Evolutionary conservation across 2,113 vertebrate genomes (phyloP).

Genomic region (Tyto alba): DNA sequence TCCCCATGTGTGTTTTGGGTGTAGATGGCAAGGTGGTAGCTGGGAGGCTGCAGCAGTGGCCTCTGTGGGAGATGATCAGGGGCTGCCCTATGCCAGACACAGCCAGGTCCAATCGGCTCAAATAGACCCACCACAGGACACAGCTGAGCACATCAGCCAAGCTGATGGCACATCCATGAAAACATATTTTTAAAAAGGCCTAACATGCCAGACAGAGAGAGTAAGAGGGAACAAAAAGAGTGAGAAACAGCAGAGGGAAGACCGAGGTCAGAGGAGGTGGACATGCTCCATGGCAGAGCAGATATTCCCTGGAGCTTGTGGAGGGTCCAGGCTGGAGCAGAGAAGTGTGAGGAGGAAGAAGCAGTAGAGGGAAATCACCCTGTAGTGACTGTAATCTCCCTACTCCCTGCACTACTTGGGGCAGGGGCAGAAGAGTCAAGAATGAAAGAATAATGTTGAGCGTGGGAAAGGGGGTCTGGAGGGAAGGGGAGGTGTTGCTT

Average conservation of each 20-base stretch:
- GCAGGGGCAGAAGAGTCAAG: background rate
- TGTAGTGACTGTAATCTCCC: accelerated
- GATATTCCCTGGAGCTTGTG: background rate
- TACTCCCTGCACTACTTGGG: background rate
- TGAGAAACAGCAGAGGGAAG: background rate
- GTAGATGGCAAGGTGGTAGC: background rate
- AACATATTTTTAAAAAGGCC: background rate
- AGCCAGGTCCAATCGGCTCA: background rate
- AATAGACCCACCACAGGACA: background rate
- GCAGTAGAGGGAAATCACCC: background rate
- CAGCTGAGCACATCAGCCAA: background rate
- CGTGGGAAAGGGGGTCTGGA: accelerated
- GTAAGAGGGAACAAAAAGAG: background rate
- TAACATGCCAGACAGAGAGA: background rate
- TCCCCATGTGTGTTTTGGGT: background rate
- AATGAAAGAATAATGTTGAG: background rate
- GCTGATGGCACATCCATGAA: background rate
- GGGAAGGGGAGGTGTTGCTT: background rate
- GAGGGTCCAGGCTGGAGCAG: background rate
- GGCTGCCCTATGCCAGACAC: background rate
- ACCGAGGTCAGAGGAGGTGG: background rate
- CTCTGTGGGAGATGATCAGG: background rate
- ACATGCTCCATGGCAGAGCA: background rate
- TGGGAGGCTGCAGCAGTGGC: background rate
- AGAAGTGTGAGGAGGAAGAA: background rate